These are phyloP conservation scores for Lanius ludovicianus DNA, from an alignment of 2,113 vertebrate species.

Conservation along the genomic window DNA sequence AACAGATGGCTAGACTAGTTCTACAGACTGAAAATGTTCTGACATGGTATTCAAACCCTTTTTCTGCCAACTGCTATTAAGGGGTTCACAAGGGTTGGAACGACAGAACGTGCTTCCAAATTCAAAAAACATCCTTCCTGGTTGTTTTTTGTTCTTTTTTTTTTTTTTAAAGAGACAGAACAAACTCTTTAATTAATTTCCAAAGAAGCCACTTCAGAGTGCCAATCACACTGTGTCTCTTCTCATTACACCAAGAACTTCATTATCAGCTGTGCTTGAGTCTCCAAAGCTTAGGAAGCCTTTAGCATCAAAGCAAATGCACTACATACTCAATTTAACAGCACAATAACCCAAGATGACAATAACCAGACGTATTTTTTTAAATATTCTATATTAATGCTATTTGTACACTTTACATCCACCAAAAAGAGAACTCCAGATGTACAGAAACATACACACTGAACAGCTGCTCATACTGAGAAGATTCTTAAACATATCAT, in stretches of 20 bases:
- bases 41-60: not conserved
- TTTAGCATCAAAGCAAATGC: not conserved
- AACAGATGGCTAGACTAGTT: constrained; percentile 60
- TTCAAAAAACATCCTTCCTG: not conserved
- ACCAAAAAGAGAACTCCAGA: not conserved
- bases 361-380: not conserved
- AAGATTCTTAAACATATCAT: not conserved
- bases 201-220: constrained; percentile 15
- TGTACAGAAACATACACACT: not conserved
- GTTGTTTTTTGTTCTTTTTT: no score
- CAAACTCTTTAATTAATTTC: constrained; percentile 14
- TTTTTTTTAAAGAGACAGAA: not conserved
- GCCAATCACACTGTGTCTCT: not conserved
- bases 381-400: not conserved
- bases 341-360: not conserved
- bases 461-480: not conserved
- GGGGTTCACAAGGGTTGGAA: not conserved
- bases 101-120: not conserved
- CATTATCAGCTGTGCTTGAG: not conserved
- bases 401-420: not conserved
- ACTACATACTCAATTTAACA: not conserved
- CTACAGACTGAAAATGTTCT: constrained; percentile 24
- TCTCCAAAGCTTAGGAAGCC: not conserved
- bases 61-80: constrained; percentile 27
- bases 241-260: constrained; percentile 2